Conservation (phyloP, 2,113 vertebrate genomes). For the Poeciliopsis prolifica region DNA sequence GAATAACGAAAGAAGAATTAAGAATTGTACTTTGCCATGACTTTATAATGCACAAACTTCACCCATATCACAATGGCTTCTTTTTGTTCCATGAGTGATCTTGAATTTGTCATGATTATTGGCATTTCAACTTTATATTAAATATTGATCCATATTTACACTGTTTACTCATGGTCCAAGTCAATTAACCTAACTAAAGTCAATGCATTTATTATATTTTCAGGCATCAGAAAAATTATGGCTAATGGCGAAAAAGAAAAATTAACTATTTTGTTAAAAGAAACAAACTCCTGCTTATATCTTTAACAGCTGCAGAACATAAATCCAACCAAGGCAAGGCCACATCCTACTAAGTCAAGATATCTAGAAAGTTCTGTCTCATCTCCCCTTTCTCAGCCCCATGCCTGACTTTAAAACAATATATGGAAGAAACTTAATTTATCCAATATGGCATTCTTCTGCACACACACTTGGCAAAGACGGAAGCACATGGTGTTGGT, state of each 20-base stretch:
- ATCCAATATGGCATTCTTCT: slow-evolving; percentile 41
- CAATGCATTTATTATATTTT: background rate
- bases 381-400: background rate
- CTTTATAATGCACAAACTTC: too few relatives aligned
- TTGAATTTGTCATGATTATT: background rate
- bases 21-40: too few relatives aligned
- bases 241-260: background rate
- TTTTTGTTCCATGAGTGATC: background rate
- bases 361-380: slow-evolving; percentile 44
- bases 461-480: slow-evolving; percentile 2
- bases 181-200: too few relatives aligned
- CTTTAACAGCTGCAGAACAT: slow-evolving; percentile 56
- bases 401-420: slow-evolving; percentile 37
- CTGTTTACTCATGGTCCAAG: background rate
- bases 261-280: background rate
- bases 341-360: slow-evolving; percentile 31
- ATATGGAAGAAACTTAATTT: slow-evolving; percentile 22
- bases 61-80: background rate
- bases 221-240: background rate
- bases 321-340: slow-evolving; percentile 46
- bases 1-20: too few relatives aligned
- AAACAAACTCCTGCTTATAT: slow-evolving; percentile 28
- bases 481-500: slow-evolving; percentile 27
- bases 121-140: background rate
- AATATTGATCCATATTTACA: background rate